Evolutionary conservation across 2,113 vertebrate genomes (phyloP).

Genomic region (Clarias batrachus): DNA sequence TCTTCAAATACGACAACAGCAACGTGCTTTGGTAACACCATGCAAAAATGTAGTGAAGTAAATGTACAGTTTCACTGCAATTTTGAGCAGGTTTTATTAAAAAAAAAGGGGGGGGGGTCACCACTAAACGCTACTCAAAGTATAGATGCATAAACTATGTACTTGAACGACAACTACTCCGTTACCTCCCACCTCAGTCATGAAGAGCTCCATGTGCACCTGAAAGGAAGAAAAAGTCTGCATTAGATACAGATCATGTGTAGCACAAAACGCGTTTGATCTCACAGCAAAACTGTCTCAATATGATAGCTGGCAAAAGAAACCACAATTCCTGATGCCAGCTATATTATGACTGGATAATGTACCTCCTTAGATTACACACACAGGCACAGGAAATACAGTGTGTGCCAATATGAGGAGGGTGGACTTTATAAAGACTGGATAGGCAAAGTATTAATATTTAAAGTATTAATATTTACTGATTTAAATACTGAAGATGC

Average conservation of each 20-base stretch:
- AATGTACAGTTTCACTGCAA: too few species aligned
- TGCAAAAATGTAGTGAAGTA: too few species aligned
- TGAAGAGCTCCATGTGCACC: background rate
- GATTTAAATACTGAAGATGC: background rate
- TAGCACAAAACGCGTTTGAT: too few species aligned
- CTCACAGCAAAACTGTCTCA: constrained; percentile 9
- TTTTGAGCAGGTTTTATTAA: too few species aligned
- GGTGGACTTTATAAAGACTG: background rate
- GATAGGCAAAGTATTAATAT: background rate
- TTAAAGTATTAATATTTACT: background rate
- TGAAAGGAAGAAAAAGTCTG: background rate
- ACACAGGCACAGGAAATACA: constrained; percentile 27
- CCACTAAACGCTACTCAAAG: too few species aligned
- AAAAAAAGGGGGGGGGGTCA: too few species aligned
- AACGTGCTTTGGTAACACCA: too few species aligned
- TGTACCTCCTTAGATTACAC: constrained; percentile 58
- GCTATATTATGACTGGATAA: constrained; percentile 27
- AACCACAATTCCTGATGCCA: background rate
- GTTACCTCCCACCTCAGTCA: too few species aligned
- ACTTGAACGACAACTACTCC: too few species aligned
- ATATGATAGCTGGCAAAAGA: constrained; percentile 20
- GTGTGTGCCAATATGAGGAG: constrained; percentile 55
- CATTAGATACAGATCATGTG: background rate
- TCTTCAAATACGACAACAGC: too few species aligned
- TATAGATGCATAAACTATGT: too few species aligned